These are phyloP conservation scores for Xenopus tropicalis DNA, from an alignment of 2,113 vertebrate species.

Conservation along the genomic window DNA sequence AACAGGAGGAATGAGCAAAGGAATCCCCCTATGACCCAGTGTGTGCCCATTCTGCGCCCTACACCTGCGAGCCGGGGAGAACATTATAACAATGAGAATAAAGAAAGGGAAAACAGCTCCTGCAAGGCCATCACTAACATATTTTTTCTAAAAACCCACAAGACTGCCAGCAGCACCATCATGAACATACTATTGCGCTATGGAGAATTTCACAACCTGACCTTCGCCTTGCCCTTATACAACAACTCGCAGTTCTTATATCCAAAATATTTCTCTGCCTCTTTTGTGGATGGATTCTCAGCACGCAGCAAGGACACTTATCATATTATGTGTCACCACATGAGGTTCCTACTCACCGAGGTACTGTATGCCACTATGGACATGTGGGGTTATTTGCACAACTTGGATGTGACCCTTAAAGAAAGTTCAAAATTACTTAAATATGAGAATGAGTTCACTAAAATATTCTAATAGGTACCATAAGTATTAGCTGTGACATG, in stretches of 20 bases:
- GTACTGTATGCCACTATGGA: slow-evolving; percentile 49
- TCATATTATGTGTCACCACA: slow-evolving; percentile 81
- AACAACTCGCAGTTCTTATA: slow-evolving; percentile 69
- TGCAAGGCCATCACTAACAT: slow-evolving; percentile 68
- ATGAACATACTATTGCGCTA: slow-evolving; percentile 80
- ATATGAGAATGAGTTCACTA: too few relatives aligned
- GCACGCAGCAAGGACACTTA: slow-evolving; percentile 48
- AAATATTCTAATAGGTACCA: too few relatives aligned
- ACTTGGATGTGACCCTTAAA: too few relatives aligned
- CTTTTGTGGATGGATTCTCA: slow-evolving; percentile 65
- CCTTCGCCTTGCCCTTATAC: slow-evolving; percentile 69
- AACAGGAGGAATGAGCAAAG: too few relatives aligned
- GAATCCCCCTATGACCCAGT: too few relatives aligned
- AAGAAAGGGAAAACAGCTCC: background rate
- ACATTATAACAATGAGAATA: background rate
- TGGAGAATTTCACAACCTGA: slow-evolving; percentile 71
- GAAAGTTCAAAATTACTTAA: too few relatives aligned
- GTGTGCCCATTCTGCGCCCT: too few relatives aligned
- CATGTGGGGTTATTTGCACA: background rate
- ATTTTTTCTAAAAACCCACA: slow-evolving; percentile 81
- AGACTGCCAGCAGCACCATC: slow-evolving; percentile 80
- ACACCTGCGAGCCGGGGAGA: background rate
- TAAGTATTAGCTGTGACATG: too few relatives aligned
- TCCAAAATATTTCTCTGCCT: slow-evolving; percentile 62
- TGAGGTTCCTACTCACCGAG: slow-evolving; percentile 73